These are phyloP conservation scores for Macquaria ambigua DNA, from an alignment of 2,113 vertebrate genomes.

Conservation along the genomic window DNA sequence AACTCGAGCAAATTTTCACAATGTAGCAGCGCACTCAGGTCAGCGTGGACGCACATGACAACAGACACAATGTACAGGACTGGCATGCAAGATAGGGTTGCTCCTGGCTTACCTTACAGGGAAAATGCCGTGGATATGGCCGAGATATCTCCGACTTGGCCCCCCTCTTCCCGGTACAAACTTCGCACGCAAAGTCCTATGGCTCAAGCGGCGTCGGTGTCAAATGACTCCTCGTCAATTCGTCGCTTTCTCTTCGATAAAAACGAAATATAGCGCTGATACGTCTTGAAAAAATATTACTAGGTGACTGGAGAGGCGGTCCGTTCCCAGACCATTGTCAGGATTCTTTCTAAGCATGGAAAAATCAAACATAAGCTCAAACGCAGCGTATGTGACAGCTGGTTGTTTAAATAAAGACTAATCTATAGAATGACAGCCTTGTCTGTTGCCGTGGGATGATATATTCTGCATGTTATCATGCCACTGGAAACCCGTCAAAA, in stretches of 20 bases:
- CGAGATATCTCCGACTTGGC: slow-evolving; percentile 66
- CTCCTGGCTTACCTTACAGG: slow-evolving; percentile 80
- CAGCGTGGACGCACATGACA: slow-evolving; percentile 42
- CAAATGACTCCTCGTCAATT: slow-evolving; percentile 64
- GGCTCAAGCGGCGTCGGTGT: slow-evolving; percentile 56
- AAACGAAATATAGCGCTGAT: slow-evolving; percentile 40
- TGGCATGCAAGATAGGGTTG: slow-evolving; percentile 29
- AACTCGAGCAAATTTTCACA: slow-evolving; percentile 55
- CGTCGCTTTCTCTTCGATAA: slow-evolving; percentile 36
- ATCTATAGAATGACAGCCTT: slow-evolving; percentile 48
- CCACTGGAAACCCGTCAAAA: slow-evolving; percentile 74
- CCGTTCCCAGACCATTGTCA: slow-evolving; percentile 80
- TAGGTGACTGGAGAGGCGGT: slow-evolving; percentile 74
- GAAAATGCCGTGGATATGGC: slow-evolving; percentile 68
- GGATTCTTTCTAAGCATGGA: slow-evolving; percentile 61
- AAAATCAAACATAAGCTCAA: slow-evolving; percentile 46
- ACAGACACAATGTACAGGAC: slow-evolving; percentile 12
- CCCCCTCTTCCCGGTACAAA: slow-evolving; percentile 74
- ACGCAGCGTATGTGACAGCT: slow-evolving; percentile 52
- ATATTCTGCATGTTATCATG: slow-evolving; percentile 48
- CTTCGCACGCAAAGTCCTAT: slow-evolving; percentile 76
- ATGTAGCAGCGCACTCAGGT: slow-evolving; percentile 6
- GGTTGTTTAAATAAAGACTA: slow-evolving; percentile 47
- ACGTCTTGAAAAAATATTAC: slow-evolving; percentile 54
- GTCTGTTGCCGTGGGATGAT: slow-evolving; percentile 66